Evolutionary conservation across 2,797 vertebrate genomes (phyloP), one percentile per base, ranked within the genome.

Genomic region (Pangasius macronema): DNA sequence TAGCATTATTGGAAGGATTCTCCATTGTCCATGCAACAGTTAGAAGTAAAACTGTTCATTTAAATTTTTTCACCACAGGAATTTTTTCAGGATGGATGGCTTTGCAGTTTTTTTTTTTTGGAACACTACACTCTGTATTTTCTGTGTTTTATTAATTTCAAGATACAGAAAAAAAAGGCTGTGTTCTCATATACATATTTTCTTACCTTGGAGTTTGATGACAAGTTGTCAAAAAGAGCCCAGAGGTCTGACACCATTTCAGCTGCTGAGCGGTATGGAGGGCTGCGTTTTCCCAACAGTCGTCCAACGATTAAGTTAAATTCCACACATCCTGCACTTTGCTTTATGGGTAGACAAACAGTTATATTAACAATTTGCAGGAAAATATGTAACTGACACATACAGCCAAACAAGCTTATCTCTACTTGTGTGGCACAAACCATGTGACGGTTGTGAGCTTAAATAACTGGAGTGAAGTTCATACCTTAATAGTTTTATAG

Each of bases 171-270:
- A 22, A 67, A 63, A 65, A 5, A 67, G 13, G 14, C 30, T 68
- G 5, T 16, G 13, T 80, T 36, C 7, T 51, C 9, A 81, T 11
- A 68, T 30, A 61, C 5, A 42, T 27, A 57, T 85, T 83, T 2
- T 10, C 59, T 73, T 91, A 94, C 94, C 94, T 93, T 85, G 3
- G 89, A 7, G 24, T 85, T 85, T 65, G 83, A 65, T 30, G 77
- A 67, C 59, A 91, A 53, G 14, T 82, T 83, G 5, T 77, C 81
- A 49, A 95, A 90, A 9, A 94, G 24, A 30, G 63, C 80, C 94
- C 96, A 96, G 85, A 96, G n/a, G 5, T 97, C 96, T 0, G 92
- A 92, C 33, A 96, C 93, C 10, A 98, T 95, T 49, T 97, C 95
- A 20, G 95, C 93, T 0, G 96, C 90, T 0, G 93, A 94, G 10